Evolutionary conservation across 2,113 vertebrate species (phyloP).

Genomic region (Notothenia rossii): DNA sequence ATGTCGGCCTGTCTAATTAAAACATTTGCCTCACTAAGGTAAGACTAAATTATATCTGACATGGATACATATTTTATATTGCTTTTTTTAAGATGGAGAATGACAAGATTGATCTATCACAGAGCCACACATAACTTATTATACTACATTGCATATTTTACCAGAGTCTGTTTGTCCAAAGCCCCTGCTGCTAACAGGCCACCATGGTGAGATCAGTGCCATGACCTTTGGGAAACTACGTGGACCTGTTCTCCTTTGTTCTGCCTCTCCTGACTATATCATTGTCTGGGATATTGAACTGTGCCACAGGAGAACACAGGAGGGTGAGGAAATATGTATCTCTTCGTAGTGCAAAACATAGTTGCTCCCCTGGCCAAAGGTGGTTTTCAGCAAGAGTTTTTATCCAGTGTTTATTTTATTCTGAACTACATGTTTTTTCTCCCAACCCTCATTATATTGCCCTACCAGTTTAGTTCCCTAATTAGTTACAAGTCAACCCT

Average conservation of each 20-base stretch:
- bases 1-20: neutral
- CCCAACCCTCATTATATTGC: neutral
- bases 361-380: neutral
- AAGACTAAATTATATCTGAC: too few relatives aligned
- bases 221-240: constrained; percentile 84
- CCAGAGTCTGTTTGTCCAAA: constrained; percentile 31
- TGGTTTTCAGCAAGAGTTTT: neutral
- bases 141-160: neutral
- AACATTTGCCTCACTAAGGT: neutral
- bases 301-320: constrained; percentile 75
- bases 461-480: neutral
- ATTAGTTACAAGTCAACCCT: neutral
- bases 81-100: neutral
- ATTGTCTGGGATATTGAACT: constrained; percentile 88
- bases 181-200: constrained; percentile 85
- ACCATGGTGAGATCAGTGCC: constrained; percentile 85
- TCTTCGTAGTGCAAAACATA: neutral
- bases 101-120: neutral
- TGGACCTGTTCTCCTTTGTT: constrained; percentile 83
- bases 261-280: constrained; percentile 88
- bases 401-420: neutral
- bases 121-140: neutral
- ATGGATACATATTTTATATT: neutral
- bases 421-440: neutral
- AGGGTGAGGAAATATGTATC: constrained; percentile 77